These are phyloP conservation scores for Caradrina clavipalpis DNA, from an alignment of 2,888 invertebrate species.

Conservation along the genomic window DNA sequence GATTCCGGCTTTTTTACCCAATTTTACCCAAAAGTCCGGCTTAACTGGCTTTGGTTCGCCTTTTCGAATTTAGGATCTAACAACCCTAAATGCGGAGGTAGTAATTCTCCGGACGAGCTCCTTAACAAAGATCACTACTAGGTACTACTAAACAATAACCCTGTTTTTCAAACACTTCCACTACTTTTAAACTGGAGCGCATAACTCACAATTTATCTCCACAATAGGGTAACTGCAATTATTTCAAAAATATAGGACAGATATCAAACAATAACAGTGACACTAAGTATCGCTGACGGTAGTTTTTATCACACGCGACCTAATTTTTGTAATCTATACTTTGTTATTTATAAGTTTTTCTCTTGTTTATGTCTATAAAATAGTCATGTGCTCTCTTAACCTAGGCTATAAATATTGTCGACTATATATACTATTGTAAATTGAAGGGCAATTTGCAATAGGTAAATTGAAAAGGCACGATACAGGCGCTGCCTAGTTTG, in stretches of 20 bases:
- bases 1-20: too few species aligned
- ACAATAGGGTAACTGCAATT: constrained; percentile 58
- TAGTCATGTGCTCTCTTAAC: constrained; percentile 13
- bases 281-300: constrained; percentile 25
- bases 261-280: constrained; percentile 50
- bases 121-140: too few species aligned
- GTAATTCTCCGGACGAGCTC: too few species aligned
- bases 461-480: too few species aligned
- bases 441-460: too few species aligned
- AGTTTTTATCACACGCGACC: constrained; percentile 67
- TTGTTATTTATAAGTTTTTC: constrained; percentile 38
- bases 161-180: constrained; percentile 25
- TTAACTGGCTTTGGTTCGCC: too few species aligned
- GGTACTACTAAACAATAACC: background rate
- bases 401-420: constrained; percentile 4
- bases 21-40: too few species aligned
- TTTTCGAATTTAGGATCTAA: too few species aligned
- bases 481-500: too few species aligned
- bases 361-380: constrained; percentile 17
- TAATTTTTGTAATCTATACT: constrained; percentile 66
- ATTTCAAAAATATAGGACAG: constrained; percentile 56
- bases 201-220: constrained; percentile 58
- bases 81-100: too few species aligned
- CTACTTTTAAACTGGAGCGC: constrained; percentile 45
- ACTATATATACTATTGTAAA: background rate